phyloP scores from a whole-genome alignment of 2,888 invertebrate genomes.

The Philaethria dido region DNA sequence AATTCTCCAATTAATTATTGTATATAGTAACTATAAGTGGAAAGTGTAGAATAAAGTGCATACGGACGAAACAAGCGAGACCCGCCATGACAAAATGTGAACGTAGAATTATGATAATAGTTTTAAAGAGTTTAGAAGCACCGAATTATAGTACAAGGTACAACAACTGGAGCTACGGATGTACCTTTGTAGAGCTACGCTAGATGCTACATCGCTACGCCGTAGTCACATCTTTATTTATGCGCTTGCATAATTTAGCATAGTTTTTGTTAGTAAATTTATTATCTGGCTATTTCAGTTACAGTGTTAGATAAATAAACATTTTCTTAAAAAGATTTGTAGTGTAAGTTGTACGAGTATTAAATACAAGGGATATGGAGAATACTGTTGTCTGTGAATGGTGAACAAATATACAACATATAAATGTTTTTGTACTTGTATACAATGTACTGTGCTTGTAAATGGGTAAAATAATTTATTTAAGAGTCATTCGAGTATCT shows the following conservation, averaged over 20 bases:
- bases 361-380: neutral
- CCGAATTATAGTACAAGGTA: constrained; percentile 67
- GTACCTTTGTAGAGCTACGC: constrained; percentile 58
- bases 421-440: neutral
- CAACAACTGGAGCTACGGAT: constrained; percentile 62
- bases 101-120: constrained; percentile 78
- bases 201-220: constrained; percentile 52
- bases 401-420: neutral
- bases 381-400: neutral
- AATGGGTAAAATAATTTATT: no score
- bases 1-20: constrained; percentile 44
- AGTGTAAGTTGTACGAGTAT: neutral
- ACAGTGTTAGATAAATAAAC: constrained; percentile 40
- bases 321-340: constrained; percentile 22
- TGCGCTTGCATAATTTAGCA: constrained; percentile 66
- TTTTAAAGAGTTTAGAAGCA: constrained; percentile 76
- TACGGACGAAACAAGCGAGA: constrained; percentile 43
- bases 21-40: constrained; percentile 47
- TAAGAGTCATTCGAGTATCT: no score
- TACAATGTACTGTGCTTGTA: neutral
- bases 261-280: constrained; percentile 62
- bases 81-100: constrained; percentile 72
- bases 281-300: constrained; percentile 48
- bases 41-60: constrained; percentile 63
- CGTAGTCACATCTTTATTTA: constrained; percentile 70